Percentiles rank a stretch among this genome's conserved stretches.
Evolutionary conservation across 2,888 invertebrate species (phyloP).

Genomic region (Catocala fraxini): DNA sequence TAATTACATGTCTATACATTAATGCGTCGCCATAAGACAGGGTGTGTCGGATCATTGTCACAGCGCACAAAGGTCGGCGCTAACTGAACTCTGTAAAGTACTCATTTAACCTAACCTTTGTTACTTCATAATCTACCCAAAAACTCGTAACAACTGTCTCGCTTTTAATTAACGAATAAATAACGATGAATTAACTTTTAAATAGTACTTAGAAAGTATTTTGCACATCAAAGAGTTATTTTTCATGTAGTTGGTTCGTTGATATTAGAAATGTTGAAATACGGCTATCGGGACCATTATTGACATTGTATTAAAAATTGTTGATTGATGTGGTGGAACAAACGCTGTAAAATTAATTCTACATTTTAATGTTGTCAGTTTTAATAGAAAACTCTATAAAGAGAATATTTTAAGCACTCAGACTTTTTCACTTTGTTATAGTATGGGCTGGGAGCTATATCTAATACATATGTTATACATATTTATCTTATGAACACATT

Average conservation of each 20-base stretch:
- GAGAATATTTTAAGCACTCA: no score
- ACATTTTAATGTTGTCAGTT: no score
- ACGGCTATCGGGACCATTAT: no score
- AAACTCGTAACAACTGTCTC: constrained; percentile 50
- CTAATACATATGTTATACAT: no score
- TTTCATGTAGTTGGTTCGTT: constrained; percentile 5
- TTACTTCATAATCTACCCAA: constrained; percentile 43
- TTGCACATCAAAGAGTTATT: constrained; percentile 18
- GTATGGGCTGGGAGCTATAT: no score
- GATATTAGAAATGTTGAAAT: not conserved
- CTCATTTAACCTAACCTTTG: constrained; percentile 36
- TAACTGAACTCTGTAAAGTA: constrained; percentile 36
- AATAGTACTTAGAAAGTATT: constrained; percentile 37
- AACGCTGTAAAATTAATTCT: no score
- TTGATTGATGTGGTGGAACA: no score
- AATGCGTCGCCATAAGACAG: constrained; percentile 8
- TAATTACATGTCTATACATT: constrained; percentile 15
- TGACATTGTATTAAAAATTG: no score
- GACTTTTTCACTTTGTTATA: no score
- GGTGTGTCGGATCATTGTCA: constrained; percentile 27
- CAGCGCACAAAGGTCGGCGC: constrained; percentile 50
- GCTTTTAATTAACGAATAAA: constrained; percentile 55
- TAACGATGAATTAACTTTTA: constrained; percentile 49
- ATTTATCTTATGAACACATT: no score
- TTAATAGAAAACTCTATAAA: no score